Conservation (phyloP, 2,797 vertebrate species). For the Siniperca undulata region DNA sequence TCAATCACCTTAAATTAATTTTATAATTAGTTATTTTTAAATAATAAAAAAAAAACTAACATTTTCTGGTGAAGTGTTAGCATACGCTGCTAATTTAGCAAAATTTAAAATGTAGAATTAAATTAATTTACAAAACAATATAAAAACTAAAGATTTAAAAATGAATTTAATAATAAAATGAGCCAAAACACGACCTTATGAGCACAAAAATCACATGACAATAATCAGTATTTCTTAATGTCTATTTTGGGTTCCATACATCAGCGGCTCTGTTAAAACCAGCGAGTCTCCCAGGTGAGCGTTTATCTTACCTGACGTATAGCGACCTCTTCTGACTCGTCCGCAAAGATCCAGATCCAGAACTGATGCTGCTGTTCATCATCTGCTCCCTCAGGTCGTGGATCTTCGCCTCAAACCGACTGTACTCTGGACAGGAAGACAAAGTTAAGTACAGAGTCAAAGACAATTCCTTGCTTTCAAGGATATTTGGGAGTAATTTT, state of each 20-base stretch:
- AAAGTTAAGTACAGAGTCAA: background rate
- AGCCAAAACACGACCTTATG: background rate
- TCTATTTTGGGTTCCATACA: background rate
- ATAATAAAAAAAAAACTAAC: too few relatives aligned
- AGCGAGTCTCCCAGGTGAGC: background rate
- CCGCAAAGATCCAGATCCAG: conserved; percentile 94
- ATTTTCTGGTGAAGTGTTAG: background rate
- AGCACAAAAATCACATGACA: background rate
- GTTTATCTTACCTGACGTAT: conserved; percentile 91
- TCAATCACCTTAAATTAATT: too few relatives aligned
- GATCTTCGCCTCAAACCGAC: conserved; percentile 98
- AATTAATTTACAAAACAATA: background rate
- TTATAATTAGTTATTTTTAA: background rate
- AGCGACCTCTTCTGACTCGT: conserved; percentile 97
- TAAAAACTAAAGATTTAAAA: background rate
- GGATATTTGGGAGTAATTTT: too few relatives aligned
- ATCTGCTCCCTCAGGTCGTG: conserved; percentile 98
- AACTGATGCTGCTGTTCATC: conserved; percentile 99
- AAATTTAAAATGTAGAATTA: background rate
- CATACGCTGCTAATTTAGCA: background rate
- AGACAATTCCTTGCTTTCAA: too few relatives aligned
- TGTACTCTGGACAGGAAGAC: conserved; percentile 88
- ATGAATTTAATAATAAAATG: background rate
- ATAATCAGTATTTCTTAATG: background rate
- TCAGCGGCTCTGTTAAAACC: background rate